Base-by-base conservation (phyloP, 2,888 invertebrate species). In the Drosophila gaucha region DNA sequence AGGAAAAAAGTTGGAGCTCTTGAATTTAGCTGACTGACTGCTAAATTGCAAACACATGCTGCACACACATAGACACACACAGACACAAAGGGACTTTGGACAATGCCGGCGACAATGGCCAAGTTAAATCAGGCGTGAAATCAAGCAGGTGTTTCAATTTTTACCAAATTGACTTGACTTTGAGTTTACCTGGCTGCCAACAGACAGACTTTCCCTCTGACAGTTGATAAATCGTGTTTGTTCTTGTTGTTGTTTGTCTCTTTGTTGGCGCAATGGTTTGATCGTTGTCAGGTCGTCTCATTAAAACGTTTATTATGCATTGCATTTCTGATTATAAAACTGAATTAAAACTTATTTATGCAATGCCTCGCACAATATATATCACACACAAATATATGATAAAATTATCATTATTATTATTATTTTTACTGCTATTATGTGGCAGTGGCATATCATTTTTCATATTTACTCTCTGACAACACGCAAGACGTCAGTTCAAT, bases 121-220 rank as follows among this genome's bases (percentile, higher is more conserved):
- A 80, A 73, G 89, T 87, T 88, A 85, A 88, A 87, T 89, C 89
- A 88, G 86, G 80, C 87, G 87, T 88, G 77, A 88, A 88, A 87
- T 87, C 78, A 85, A 84, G 89, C 86, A 86, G 88, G 86, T 89
- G 89, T 86, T 86, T 78, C 80, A 79, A 84, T 89, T 82, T 87
- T 88, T 84, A 78, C 68, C 68, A 86, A 88, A 84, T 84, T 84
- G 88, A 83, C 82, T 82, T 71, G 82, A 73, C 72, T 84, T 66
- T 71, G 75, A 73, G 69, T 84, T 58, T 62, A 59, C 66, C 65
- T 68, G 60, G 22, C 49, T 43, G 30, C 9, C 35, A 20, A 22
- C 35, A 20, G 18, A 41, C 35, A 26, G 49, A 49, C 35, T 60
- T 64, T 58, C 62, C 49, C 24, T 55, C 64, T 64, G 59, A 16